Evolutionary conservation across 1,140 invertebrate genomes (phyloP), one percentile per base, ranked within the genome.

Genomic region (Babylonia areolata): DNA sequence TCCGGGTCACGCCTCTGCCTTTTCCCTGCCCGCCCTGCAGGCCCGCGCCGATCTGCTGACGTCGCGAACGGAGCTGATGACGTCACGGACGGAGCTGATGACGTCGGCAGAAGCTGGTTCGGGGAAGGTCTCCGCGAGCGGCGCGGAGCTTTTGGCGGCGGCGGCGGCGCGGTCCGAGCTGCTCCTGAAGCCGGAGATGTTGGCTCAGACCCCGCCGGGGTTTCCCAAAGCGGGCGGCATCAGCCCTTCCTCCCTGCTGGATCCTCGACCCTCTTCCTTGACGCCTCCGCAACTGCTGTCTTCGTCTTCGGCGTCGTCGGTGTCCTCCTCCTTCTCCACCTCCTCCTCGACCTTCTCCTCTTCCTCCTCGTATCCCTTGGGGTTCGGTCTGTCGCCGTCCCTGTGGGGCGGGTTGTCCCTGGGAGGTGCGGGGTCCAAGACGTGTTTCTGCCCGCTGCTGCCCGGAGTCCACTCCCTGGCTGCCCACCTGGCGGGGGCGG

Each of bases 1-100:
- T 3, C 69, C 69, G 0, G 82, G 23, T 35, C 82, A 75, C 40
- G 82, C 82, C 2, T 71, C 82, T 15, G 71, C 71, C 71, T 37
- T 35, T 17, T 40, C 82, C 37, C 39, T 84, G 20, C 33, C 82
- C 37, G 3, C 64, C 1, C 40, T 84, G 58, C 82, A 69, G 33
- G 82, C 82, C 2, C 82, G 82, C 3, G 82, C 82, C 20, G 82
- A 84, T 0, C 15, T 84, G 64, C 58, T 84, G 64, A 73, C 82
- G 82, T 84, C 82, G 40, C 64, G 82, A 23, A 23, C 58, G n/a
- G 81, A 83, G 1, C 9, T 83, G 81, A 31, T 83, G 81, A 83
- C 81, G 54, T 71, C 54, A 40, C 31, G 12, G 33, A 73, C 12
- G 39, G 58, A 35, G 58, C 54, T 40, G 81, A 83, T 11, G 46